Evolutionary conservation across 2,113 vertebrate genomes (phyloP).

Genomic region (Fulica atra): DNA sequence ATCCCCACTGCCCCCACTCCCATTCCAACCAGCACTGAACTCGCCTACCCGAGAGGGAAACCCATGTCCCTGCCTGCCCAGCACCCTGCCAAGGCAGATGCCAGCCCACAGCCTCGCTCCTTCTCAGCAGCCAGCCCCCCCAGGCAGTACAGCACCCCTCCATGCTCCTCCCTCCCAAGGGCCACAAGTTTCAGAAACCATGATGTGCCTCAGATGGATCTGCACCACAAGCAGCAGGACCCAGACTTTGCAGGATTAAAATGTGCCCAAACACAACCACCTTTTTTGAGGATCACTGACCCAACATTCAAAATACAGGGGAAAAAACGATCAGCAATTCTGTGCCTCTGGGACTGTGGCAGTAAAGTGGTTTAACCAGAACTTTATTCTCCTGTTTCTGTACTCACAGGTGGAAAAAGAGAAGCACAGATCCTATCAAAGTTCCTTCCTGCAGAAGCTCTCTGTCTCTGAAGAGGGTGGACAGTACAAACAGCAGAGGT

Average conservation of each 20-base stretch:
- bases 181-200: background rate
- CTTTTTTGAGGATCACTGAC: background rate
- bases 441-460: background rate
- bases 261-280: background rate
- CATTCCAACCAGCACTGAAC: rapidly evolving
- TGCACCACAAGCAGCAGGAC: background rate
- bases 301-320: background rate
- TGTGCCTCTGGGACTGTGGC: background rate
- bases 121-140: background rate
- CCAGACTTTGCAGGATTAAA: background rate
- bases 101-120: background rate
- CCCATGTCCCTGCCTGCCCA: background rate
- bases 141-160: background rate
- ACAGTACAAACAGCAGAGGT: background rate
- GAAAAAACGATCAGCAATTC: background rate
- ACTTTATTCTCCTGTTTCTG: background rate
- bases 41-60: rapidly evolving
- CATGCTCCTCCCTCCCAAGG: background rate
- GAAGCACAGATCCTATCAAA: background rate
- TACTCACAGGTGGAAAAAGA: background rate
- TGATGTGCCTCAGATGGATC: background rate
- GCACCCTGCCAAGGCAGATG: background rate
- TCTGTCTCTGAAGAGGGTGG: background rate
- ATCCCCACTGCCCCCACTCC: background rate
- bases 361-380: background rate